Evolutionary conservation across 2,888 invertebrate genomes (phyloP).

Genomic region (Apamea epomidion): DNA sequence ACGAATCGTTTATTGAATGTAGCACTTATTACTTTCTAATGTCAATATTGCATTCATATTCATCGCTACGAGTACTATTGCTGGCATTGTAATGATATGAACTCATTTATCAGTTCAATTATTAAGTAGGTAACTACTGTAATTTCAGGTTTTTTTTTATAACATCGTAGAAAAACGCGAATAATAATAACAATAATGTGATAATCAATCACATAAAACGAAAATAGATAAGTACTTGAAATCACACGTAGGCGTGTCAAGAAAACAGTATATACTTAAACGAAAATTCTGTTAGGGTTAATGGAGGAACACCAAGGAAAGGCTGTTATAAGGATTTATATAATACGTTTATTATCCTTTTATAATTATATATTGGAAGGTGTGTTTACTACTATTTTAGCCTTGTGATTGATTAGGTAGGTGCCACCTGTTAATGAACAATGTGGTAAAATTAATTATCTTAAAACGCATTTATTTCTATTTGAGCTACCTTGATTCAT

Average conservation of each 20-base stretch:
- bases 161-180: neutral
- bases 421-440: neutral
- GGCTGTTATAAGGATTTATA: no score
- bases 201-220: no score
- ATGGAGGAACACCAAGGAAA: no score
- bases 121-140: neutral
- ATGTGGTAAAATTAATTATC: neutral
- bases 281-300: no score
- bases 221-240: constrained; percentile 9
- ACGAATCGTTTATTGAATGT: constrained; percentile 42
- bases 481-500: neutral
- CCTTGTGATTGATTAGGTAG: neutral
- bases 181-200: neutral
- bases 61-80: constrained; percentile 27
- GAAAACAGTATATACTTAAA: neutral
- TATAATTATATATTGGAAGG: no score
- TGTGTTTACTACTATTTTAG: no score
- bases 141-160: neutral
- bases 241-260: constrained; percentile 4
- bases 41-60: constrained; percentile 54
- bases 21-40: constrained; percentile 53
- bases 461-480: neutral
- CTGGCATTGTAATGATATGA: constrained; percentile 16
- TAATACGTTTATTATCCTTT: no score
- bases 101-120: constrained; percentile 13